Evolutionary conservation across 2,888 invertebrate genomes (phyloP), one percentile per base, ranked within the genome.

Genomic region (Acronicta leporina): DNA sequence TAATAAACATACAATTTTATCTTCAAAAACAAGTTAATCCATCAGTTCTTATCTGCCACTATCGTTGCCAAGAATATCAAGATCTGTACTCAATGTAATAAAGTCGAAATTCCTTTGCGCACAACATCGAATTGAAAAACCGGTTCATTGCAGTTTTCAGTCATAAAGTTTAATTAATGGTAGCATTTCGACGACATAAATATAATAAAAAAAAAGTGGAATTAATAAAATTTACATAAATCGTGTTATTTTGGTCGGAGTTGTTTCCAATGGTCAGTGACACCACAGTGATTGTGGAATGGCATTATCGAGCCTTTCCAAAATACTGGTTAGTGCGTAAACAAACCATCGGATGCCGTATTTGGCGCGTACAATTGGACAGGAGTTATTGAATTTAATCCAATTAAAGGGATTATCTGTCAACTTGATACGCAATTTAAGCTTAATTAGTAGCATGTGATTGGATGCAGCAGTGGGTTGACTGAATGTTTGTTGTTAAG

Each of bases 21-120:
- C 82, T 72, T 72, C 58, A 73, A 80, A 82, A 85, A 83, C 79
- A 83, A 80, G 75, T 77, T 75, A 61, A 83, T 83, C 80, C 76
- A 82, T 83, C 82, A 80, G 67, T 40, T 48, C 46, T 74, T 77
- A 83, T 85, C 80, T 74, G 57, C n/a, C 41, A 63, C 11, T 62
- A 61, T 46, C 46, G 50, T 14, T 10, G 47, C 54, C 55, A 33
- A 13, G 15, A 7, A 65, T 55, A 58, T 44, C 16, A 30, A 46
- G 11, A 53, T 43, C 40, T 68, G 47, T 11, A 0, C 1, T 0
- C 33, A 38, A 40, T 7, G 0, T 0, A 0, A 60, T 45, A 77
- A 35, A 55, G 61, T 63, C 57, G 8, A 57, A 63, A 43, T 41
- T 65, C 8, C 2, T 10, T 20, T 50, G 11, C 6, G 43, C 6